Base-by-base conservation (phyloP, 1,140 invertebrate genomes). In the Chrysomallon squamiferum region DNA sequence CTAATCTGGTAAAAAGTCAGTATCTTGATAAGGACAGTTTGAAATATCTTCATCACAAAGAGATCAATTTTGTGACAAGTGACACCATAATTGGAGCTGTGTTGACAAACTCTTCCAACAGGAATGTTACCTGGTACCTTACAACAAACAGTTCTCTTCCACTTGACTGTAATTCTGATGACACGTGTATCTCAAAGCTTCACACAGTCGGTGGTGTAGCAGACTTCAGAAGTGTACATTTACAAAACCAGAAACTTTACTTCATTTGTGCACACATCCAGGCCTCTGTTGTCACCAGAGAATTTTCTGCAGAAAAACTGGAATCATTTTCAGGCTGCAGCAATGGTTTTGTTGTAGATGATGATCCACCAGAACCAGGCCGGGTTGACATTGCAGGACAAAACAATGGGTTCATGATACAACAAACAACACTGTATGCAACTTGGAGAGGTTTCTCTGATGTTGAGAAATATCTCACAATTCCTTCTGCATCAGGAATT, bases 331-430 rank as follows among this genome's bases (percentile, higher is more conserved):
- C 25, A n/a, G 57, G 30, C 2, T 76, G 74, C 54, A 68, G 74
- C n/a, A 62, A 76, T 60, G 74, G 74, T 13, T 61, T 76, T 20
- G 50, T 71, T 6, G 52, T 76, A 9, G 74, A 76, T 65, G 50
- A 66, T 29, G 54, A 35, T 15, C 47, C 59, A 2, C 74, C 74
- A 7, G 33, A 25, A 11, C n/a, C 7, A 27, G 74, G 74, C 15
- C 22, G 38, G 0, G 69, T 76, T 18, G 22, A 25, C n/a, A 62
- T 76, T 3, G 27, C n/a, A 9, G 29, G 59, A 20, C 60, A 63
- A 13, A 35, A 57, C n/a, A 63, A 59, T 49, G 73, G 70, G 2
- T 75, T 63, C 33, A 33, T 75, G 2, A 63, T 54, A 4, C 54
- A 67, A 22, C 7, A 11, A 6, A 43, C 45, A 3, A 20, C 54